Evolutionary conservation across 1,140 invertebrate genomes (phyloP).

Genomic region (Zaprionus gabonicus): DNA sequence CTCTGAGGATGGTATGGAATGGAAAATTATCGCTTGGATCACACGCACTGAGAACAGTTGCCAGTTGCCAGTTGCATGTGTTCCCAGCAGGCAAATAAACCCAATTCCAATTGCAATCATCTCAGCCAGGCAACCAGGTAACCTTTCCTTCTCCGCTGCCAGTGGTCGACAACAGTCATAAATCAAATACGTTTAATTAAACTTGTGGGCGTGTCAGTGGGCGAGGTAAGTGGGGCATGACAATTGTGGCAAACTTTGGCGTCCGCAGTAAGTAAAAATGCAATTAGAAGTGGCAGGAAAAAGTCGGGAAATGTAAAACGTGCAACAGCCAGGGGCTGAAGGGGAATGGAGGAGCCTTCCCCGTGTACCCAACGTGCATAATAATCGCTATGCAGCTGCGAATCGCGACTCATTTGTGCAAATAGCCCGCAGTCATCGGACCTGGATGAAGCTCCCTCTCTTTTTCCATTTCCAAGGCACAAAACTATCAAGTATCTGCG

Average conservation of each 20-base stretch:
- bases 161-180: constrained; percentile 62
- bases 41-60: constrained; percentile 1
- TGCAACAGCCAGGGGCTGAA: constrained; percentile 6
- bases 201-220: constrained; percentile 54
- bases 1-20: not conserved
- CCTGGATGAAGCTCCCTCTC: not conserved
- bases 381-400: constrained; percentile 39
- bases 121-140: not conserved
- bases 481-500: not conserved
- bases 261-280: constrained; percentile 76
- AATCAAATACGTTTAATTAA: constrained; percentile 82
- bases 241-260: constrained; percentile 49
- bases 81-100: not conserved
- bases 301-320: constrained; percentile 56
- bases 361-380: constrained; percentile 61
- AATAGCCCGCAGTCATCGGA: not conserved
- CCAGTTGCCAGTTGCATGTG: not conserved
- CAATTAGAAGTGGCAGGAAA: constrained; percentile 67
- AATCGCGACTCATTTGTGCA: constrained; percentile 24
- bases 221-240: constrained; percentile 14
- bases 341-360: not conserved
- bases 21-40: not conserved
- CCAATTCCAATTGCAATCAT: constrained; percentile 46
- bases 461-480: not conserved
- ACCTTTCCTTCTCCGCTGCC: constrained; percentile 28